Evolutionary conservation across 2,113 vertebrate genomes (phyloP), one percentile per base, ranked within the genome.

Genomic region (Zosterops lateralis): DNA sequence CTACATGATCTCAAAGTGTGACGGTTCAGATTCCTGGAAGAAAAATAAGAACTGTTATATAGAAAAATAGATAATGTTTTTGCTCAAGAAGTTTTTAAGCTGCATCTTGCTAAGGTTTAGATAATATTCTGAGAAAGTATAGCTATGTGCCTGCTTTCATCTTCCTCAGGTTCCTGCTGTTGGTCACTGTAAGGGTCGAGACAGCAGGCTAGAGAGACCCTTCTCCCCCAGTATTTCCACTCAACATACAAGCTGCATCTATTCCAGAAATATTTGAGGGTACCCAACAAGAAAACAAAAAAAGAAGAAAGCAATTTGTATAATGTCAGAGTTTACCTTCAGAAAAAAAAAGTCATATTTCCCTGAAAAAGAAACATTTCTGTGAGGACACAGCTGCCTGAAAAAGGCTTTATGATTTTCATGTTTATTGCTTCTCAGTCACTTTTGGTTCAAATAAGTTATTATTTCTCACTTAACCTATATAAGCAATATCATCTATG

Each of bases 401-500:
- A 40, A 66, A 73, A 70, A 78, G n/a, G 17, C n/a, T 17, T 29
- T 16, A 16, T 29, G 28, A 12, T 38, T 71, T 72, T 58, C 19
- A 10, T 84, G 8, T 47, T 87, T 73, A 9, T 54, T 86, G 15
- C 20, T 73, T 65, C 40, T 81, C 40, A 29, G 10, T 29, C 9
- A 18, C 36, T 73, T 84, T 60, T 57, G 16, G 9, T 57, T 65
- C 36, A 61, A 73, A 51, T 9, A 36, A 32, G 15, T 42, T 56
- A 14, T 34, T 64, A 25, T 62, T 83, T 91, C 8, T 71, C 16
- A 29, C 12, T 47, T 44, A 66, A 53, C 18, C 25, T 67, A 6
- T 29, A 50, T 3, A 50, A 60, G 17, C 4, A 50, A 9, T 53
- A 31, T 45, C 1, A 8, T 25, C 16, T 66, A 26, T 0, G 0